Evolutionary conservation across 2,797 vertebrate species (phyloP).

Genomic region (Pseudocheirus occidentalis): DNA sequence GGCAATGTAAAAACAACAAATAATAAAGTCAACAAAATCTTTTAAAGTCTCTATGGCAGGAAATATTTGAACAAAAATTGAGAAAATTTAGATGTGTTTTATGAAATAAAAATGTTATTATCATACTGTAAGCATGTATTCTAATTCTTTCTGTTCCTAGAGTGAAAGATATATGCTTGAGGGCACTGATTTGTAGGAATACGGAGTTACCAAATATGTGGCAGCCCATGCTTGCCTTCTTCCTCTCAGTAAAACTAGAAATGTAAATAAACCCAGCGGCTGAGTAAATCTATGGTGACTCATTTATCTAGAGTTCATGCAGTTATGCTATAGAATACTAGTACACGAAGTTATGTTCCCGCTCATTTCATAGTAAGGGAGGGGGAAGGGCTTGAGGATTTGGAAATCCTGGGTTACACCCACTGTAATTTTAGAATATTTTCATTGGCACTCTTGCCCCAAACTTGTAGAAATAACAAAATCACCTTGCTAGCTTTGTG

Average conservation of each 20-base stretch:
- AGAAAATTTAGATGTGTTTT: background rate
- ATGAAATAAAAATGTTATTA: constrained; percentile 5
- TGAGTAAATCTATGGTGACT: constrained; percentile 81
- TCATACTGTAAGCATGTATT: background rate
- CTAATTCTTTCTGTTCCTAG: background rate
- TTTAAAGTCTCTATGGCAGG: background rate
- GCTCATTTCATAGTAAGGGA: constrained; percentile 51
- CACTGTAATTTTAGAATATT: constrained; percentile 85
- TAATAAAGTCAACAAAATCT: background rate
- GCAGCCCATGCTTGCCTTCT: constrained; percentile 78
- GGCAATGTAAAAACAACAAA: background rate
- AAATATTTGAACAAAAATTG: background rate
- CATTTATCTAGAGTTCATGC: constrained; percentile 79
- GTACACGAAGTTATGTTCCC: constrained; percentile 83
- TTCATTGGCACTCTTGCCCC: constrained; percentile 81
- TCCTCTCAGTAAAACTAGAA: constrained; percentile 82
- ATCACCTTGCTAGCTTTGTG: constrained; percentile 75
- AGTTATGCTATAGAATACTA: constrained; percentile 57
- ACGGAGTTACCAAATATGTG: constrained; percentile 69
- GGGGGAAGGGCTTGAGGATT: constrained; percentile 73
- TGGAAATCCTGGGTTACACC: constrained; percentile 83
- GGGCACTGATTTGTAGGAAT: constrained; percentile 75
- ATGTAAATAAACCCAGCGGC: constrained; percentile 80
- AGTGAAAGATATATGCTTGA: constrained; percentile 38
- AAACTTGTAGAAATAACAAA: constrained; percentile 81